Base-by-base conservation (phyloP, 2,797 vertebrate species). In the Myripristis murdjan region DNA sequence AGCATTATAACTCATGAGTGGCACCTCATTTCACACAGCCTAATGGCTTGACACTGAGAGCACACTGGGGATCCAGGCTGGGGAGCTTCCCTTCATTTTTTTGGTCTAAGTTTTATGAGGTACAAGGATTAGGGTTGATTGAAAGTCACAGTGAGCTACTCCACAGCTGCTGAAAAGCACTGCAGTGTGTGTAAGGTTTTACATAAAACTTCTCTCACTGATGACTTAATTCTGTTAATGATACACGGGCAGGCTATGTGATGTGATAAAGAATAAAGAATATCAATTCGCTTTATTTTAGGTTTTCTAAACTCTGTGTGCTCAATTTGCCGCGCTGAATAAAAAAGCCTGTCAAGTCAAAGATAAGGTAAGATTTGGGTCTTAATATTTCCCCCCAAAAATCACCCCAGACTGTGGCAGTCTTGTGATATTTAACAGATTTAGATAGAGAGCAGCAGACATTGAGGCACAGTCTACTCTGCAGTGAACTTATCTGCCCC, bases 21-120 rank as follows among this genome's bases (percentile, higher is more conserved):
- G 93, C 95, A 95, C 92, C 94, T 95, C 93, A 95, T 95, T 95
- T 95, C 93, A 94, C 94, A 95, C 93, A 93, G 92, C 91, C 93
- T 95, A 95, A 95, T 95, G 93, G 94, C 91, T 95, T 95, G 95
- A 95, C 94, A 95, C 92, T 80, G 87, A 83, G 91, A 93, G 90
- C 93, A 94, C 92, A 77, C 89, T 64, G 73, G 93, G 91, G 87
- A 88, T 93, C 90, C 88, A 82, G 80, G 85, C 88, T 79, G 67
- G 87, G 90, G 88, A 87, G 91, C 77, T 91, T 90, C 89, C 87
- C 84, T 75, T 86, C 66, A 53, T 80, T 88, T 61, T 78, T 85
- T 75, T 64, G 78, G 75, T 75, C 78, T 49, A 88, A 85, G 74
- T 92, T 91, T 91, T 91, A 89, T 86, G 83, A 90, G 87, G 87